Evolutionary conservation across 2,797 vertebrate genomes (phyloP).

Genomic region (Cuniculus paca): DNA sequence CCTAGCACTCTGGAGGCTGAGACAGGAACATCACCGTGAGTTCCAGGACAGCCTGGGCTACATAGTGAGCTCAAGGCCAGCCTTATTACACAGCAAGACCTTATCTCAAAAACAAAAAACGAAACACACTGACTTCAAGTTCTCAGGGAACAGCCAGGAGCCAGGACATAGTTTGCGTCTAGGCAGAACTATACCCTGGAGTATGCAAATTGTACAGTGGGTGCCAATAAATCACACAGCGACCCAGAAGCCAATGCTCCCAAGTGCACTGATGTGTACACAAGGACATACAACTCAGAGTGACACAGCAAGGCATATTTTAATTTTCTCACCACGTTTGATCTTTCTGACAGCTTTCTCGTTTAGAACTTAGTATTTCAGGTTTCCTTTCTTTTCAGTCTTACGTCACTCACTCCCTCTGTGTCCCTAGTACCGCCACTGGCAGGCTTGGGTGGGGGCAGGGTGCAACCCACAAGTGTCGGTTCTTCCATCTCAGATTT

Average conservation of each 20-base stretch:
- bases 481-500: background rate
- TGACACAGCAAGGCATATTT: background rate
- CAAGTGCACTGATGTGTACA: background rate
- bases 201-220: background rate
- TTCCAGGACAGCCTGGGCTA: background rate
- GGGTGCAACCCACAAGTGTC: background rate
- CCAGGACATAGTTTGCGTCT: background rate
- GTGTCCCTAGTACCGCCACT: background rate
- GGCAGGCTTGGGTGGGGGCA: background rate
- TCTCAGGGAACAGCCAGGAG: background rate
- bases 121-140: background rate
- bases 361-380: background rate
- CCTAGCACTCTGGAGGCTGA: background rate
- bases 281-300: background rate
- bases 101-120: background rate
- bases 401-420: background rate
- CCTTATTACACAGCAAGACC: no score
- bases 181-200: background rate
- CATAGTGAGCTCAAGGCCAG: no score
- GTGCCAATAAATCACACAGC: background rate
- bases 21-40: background rate
- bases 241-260: background rate
- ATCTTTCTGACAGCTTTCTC: background rate
- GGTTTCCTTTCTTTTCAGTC: conserved; percentile 1
- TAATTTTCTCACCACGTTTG: background rate